Base-by-base conservation (phyloP, 2,797 vertebrate species). In the Basileuterus tristriatus region DNA sequence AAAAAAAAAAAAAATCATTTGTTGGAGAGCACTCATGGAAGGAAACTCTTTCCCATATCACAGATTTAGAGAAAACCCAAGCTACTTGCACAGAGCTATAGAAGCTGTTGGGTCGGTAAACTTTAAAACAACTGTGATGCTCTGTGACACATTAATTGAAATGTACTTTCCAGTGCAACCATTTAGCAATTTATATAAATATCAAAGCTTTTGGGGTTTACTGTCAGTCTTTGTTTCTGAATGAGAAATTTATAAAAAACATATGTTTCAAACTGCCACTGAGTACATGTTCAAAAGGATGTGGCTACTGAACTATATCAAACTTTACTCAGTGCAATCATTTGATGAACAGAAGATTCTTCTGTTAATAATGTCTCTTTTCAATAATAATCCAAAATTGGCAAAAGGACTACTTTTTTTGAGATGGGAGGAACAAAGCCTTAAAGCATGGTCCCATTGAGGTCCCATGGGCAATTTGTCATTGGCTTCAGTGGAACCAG, bases 131-230 rank as follows among this genome's bases (percentile, higher is more conserved):
- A 63, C 62, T 74, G 78, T 95, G 95, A 98, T 97, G 97, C 97
- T 96, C 97, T 84, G 93, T 98, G 98, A 98, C 98, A 98, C 85
- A 64, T 96, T 97, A 98, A 99, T 99, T 98, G 98, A 99, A 98
- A 99, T 98, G 98, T 99, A 98, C 97, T 98, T 97, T 98, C 98
- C 98, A 97, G 93, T 91, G 96, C 96, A 98, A 97, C 97, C 96
- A 98, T 97, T 98, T 98, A 98, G 97, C 96, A 97, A 98, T 98
- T 98, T 98, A 97, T 98, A 98, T 97, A 97, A 98, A 98, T 98
- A 98, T 98, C 98, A 98, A 98, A 98, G 98, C 96, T 97, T 97
- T 96, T 81, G 94, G 96, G 13, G 96, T 97, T 96, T 96, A 96
- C 94, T 98, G 97, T 98, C 97, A 97, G 96, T 97, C 97, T 97